A percentile compares a stretch with the other conserved stretches of the same genome.
phyloP scores from a whole-genome alignment of 2,888 invertebrate genomes.

The Brachyopa scutellaris region DNA sequence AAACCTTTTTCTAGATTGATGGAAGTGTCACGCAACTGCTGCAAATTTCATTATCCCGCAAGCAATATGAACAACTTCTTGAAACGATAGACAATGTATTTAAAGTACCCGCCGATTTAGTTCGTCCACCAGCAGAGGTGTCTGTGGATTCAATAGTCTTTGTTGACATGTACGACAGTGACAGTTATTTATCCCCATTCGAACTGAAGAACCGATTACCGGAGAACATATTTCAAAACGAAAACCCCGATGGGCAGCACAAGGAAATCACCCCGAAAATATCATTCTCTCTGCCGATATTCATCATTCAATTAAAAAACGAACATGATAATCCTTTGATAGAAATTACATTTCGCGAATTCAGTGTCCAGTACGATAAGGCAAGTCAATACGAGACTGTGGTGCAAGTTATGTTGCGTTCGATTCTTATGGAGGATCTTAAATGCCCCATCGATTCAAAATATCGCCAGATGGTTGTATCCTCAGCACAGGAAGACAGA shows the following conservation, averaged over 20 bases:
- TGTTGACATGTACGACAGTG: constrained; percentile 67
- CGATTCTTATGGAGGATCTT: constrained; percentile 95
- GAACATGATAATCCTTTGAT: constrained; percentile 91
- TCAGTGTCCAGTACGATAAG: constrained; percentile 89
- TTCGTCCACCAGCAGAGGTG: constrained; percentile 74
- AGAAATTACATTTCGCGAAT: constrained; percentile 92
- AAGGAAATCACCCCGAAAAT: constrained; percentile 80
- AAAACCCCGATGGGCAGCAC: constrained; percentile 22
- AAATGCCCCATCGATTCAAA: constrained; percentile 89
- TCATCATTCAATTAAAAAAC: constrained; percentile 89
- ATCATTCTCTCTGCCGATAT: constrained; percentile 88
- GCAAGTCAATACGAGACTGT: constrained; percentile 87
- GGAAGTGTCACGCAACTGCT: constrained; percentile 92
- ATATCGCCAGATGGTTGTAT: constrained; percentile 92
- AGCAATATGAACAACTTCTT: constrained; percentile 94
- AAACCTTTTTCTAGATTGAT: constrained; percentile 82
- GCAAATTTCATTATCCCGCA: constrained; percentile 91
- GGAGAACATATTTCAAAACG: constrained; percentile 57
- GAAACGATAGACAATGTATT: constrained; percentile 84
- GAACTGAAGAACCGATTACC: constrained; percentile 49
- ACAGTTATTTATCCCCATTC: constrained; percentile 73
- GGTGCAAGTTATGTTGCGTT: constrained; percentile 90
- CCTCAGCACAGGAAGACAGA: constrained; percentile 79
- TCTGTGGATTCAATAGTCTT: constrained; percentile 17
- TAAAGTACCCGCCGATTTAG: constrained; percentile 75